phyloP scores from a whole-genome alignment of 2,113 vertebrate genomes.

The Mormoops blainvillei region DNA sequence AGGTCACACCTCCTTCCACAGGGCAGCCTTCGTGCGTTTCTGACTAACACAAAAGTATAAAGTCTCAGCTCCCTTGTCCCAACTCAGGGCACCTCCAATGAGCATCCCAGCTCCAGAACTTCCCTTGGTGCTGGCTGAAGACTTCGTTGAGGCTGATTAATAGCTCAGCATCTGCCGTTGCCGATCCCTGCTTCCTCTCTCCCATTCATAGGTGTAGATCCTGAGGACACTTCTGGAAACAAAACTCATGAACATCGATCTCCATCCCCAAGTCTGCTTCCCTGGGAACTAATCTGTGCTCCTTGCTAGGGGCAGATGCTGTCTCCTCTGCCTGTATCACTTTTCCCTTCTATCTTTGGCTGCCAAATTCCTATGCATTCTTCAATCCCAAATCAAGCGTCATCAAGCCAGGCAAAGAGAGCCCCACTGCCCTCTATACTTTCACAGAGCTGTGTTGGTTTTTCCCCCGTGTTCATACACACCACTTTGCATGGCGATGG shows the following conservation, averaged over 20 bases:
- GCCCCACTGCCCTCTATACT: too few species aligned
- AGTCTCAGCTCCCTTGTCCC: too few species aligned
- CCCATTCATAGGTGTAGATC: not conserved
- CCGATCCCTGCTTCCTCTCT: not conserved
- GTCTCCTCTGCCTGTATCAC: accelerated
- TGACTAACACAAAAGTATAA: not conserved
- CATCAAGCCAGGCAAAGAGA: not conserved
- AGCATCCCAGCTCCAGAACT: not conserved
- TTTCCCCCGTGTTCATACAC: not conserved
- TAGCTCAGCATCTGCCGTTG: not conserved
- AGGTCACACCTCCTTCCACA: not conserved
- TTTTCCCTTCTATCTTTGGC: not conserved
- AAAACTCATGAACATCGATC: not conserved
- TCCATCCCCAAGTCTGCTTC: not conserved
- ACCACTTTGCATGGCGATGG: not conserved
- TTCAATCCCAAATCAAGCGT: not conserved
- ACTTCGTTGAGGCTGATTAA: accelerated
- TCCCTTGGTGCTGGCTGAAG: not conserved
- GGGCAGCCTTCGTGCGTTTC: accelerated
- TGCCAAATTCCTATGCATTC: not conserved
- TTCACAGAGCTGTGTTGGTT: not conserved
- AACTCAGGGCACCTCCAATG: not conserved
- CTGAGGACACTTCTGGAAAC: not conserved
- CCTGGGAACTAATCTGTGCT: not conserved
- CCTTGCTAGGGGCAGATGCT: not conserved